phyloP scores from a whole-genome alignment of 1,140 invertebrate genomes.

The Diorhabda elongata region DNA sequence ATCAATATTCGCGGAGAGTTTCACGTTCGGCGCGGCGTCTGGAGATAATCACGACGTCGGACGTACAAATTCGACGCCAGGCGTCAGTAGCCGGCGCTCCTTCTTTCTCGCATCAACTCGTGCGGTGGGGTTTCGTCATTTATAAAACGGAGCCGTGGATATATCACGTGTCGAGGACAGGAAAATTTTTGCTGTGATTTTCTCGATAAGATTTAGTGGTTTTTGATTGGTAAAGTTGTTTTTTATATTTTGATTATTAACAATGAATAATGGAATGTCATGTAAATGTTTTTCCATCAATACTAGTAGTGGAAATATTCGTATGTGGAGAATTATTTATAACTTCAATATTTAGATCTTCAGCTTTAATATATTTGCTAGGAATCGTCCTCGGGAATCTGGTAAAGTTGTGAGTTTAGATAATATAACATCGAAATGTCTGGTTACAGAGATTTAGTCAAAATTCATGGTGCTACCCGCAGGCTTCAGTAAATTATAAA shows the following conservation, averaged over 20 bases:
- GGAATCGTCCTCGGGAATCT: too few relatives aligned
- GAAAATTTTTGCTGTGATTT: neutral
- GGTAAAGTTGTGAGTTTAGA: too few relatives aligned
- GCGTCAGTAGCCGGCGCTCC: slow-evolving; percentile 3
- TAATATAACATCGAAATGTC: too few relatives aligned
- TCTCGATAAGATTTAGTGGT: neutral
- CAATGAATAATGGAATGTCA: too few relatives aligned
- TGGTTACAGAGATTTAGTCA: too few relatives aligned
- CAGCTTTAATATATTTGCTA: too few relatives aligned
- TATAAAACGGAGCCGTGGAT: neutral
- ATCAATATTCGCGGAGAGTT: neutral
- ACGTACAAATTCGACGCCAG: neutral
- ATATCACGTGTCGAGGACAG: neutral
- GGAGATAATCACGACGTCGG: neutral
- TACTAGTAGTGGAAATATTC: too few relatives aligned
- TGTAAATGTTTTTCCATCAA: too few relatives aligned
- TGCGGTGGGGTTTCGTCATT: neutral
- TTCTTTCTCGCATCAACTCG: neutral
- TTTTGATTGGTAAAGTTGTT: neutral
- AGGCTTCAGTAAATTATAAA: too few relatives aligned
- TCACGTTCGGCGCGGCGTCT: slow-evolving; percentile 4
- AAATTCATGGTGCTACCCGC: too few relatives aligned
- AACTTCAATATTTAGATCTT: too few relatives aligned
- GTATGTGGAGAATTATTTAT: too few relatives aligned
- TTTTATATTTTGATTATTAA: neutral